Evolutionary conservation across 2,888 invertebrate genomes (phyloP), one percentile per base, ranked within the genome.

Genomic region (Epistrophe grossulariae): DNA sequence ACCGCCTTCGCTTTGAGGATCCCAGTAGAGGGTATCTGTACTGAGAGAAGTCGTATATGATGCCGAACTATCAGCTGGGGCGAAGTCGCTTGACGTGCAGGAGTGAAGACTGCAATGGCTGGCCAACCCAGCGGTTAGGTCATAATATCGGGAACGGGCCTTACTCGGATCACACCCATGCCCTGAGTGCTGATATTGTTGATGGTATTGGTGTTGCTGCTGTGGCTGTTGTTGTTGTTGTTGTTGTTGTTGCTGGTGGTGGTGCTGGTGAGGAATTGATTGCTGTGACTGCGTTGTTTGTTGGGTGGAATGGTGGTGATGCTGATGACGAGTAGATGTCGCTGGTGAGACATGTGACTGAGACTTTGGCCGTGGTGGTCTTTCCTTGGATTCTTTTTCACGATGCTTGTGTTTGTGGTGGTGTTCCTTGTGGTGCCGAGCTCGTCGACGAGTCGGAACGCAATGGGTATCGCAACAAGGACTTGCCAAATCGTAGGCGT

Each of bases 381-480:
- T 89, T 52, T 91, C 91, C 57, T 91, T 91, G 2, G 90, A 89
- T 13, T 92, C 93, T 88, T 94, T 94, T 52, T 94, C 94, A 9
- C 92, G 90, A 89, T 93, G 94, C 90, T 94, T 94, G 71, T 95
- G 95, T 91, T 94, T 95, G 89, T 94, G 93, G 84, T 93, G 93
- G 89, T 95, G 94, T 89, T 95, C 95, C 90, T 96, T 96, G 57
- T 94, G 94, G 88, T 94, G 94, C 9, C 94, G 93, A 50, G 94
- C 93, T 31, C 94, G 91, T 48, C 94, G 90, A 19, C 94, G 91
- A 74, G 95, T 95, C 5, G 97, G 97, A 66, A 97, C 97, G 91
- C 97, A 97, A 89, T 97, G 96, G 0, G 97, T 96, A 91, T 97
- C 97, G 91, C 97, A 97, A 91, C 97, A 97, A 0, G 97, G 97